Evolutionary conservation across 2,797 vertebrate genomes (phyloP).

Genomic region (Danio choprae): DNA sequence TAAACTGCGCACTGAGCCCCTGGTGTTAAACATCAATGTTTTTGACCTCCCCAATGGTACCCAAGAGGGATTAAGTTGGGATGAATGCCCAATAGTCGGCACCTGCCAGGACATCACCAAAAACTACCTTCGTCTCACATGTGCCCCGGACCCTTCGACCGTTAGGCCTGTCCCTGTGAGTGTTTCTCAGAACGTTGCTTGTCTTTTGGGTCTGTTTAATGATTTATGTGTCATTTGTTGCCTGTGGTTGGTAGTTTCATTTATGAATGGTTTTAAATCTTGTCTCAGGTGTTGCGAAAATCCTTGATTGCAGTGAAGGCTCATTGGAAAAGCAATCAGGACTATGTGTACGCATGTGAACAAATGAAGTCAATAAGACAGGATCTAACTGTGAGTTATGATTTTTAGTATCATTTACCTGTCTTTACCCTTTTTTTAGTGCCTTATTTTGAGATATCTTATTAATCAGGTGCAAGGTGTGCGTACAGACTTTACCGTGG

Average conservation of each 20-base stretch:
- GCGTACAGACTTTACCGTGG: slow-evolving; percentile 92
- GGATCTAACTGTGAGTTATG: slow-evolving; percentile 86
- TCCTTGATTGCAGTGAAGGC: slow-evolving; percentile 85
- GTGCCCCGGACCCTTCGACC: slow-evolving; percentile 89
- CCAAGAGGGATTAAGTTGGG: slow-evolving; percentile 87
- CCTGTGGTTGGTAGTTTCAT: background rate
- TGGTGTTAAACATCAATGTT: slow-evolving; percentile 86
- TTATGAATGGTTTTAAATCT: background rate
- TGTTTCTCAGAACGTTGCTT: background rate
- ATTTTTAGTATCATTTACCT: background rate
- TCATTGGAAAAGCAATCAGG: slow-evolving; percentile 90
- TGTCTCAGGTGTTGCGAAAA: slow-evolving; percentile 84
- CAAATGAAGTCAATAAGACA: slow-evolving; percentile 96
- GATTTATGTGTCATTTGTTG: background rate
- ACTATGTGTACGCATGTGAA: slow-evolving; percentile 92
- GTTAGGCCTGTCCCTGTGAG: slow-evolving; percentile 86
- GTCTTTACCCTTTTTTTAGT: background rate
- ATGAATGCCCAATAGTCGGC: slow-evolving; percentile 91
- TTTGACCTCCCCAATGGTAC: slow-evolving; percentile 76
- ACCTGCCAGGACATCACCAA: slow-evolving; percentile 92
- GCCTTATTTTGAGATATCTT: background rate
- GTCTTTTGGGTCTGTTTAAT: background rate
- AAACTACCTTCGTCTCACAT: slow-evolving; percentile 90
- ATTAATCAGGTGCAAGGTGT: slow-evolving; percentile 87
- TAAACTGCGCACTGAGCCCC: slow-evolving; percentile 87